Percentiles rank a stretch among this genome's conserved stretches.
Conservation (phyloP, 1,140 invertebrate genomes). For the Lepidurus apus region DNA sequence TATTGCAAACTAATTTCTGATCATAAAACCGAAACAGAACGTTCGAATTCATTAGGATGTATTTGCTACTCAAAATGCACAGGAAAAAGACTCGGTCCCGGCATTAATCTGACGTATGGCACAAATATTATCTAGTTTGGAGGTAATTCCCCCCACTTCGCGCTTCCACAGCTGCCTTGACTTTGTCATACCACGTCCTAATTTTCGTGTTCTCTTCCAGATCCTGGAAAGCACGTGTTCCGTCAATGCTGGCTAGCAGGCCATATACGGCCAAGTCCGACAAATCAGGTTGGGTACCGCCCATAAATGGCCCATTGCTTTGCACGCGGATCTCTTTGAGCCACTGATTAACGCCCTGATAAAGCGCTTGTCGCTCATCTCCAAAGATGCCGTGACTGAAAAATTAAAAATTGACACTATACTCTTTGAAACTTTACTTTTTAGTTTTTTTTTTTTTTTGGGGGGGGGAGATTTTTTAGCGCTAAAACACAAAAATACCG, state of each 20-base stretch:
- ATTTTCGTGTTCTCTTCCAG: constrained; percentile 66
- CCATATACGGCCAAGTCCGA: constrained; percentile 93
- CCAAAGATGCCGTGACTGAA: constrained; percentile 72
- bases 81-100: background rate
- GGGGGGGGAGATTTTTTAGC: too few species aligned
- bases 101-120: background rate
- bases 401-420: constrained; percentile 38
- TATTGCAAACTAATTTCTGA: too few species aligned
- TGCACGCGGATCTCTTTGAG: constrained; percentile 61
- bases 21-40: too few species aligned
- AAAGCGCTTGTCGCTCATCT: constrained; percentile 82
- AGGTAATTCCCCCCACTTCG: background rate
- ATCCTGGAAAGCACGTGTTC: constrained; percentile 86
- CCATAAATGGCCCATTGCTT: constrained; percentile 59
- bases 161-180: constrained; percentile 44
- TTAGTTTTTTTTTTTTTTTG: background rate
- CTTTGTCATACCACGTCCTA: constrained; percentile 49
- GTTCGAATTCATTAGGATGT: background rate
- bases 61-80: background rate
- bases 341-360: constrained; percentile 82
- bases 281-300: constrained; percentile 78
- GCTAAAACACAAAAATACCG: constrained; percentile 45
- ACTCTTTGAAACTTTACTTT: constrained; percentile 29
- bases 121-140: background rate
- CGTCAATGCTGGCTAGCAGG: constrained; percentile 88